These are phyloP conservation scores for Erannis defoliaria DNA, from an alignment of 2,888 invertebrate species.

Conservation along the genomic window DNA sequence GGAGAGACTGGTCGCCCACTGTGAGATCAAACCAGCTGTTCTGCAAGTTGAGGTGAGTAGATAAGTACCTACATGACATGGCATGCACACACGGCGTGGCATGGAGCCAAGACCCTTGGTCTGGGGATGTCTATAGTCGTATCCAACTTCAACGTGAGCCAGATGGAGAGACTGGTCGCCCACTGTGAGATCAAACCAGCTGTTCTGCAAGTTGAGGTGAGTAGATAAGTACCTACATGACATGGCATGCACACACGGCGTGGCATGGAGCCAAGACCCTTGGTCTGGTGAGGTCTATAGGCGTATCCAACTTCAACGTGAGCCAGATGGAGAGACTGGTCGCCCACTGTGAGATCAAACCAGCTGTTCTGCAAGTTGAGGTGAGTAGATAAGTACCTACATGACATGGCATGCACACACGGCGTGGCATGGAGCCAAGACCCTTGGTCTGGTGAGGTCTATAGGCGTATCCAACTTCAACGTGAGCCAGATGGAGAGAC, in stretches of 20 bases:
- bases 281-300: constrained; percentile 90
- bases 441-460: constrained; percentile 88
- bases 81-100: constrained; percentile 86
- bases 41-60: constrained; percentile 85
- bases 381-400: constrained; percentile 46
- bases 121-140: constrained; percentile 89
- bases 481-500: constrained; percentile 88
- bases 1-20: constrained; percentile 87
- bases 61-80: no score
- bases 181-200: constrained; percentile 67
- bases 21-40: constrained; percentile 87
- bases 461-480: constrained; percentile 93
- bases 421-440: constrained; percentile 89
- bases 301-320: constrained; percentile 91
- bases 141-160: constrained; percentile 92
- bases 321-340: constrained; percentile 90
- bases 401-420: constrained; percentile 61
- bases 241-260: constrained; percentile 83
- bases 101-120: constrained; percentile 88
- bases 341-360: constrained; percentile 67
- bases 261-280: constrained; percentile 87
- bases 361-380: constrained; percentile 86
- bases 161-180: constrained; percentile 89
- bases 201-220: constrained; percentile 82
- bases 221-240: neutral